phyloP scores from a whole-genome alignment of 2,888 invertebrate species.

The Meiosimyza platycephala region DNA sequence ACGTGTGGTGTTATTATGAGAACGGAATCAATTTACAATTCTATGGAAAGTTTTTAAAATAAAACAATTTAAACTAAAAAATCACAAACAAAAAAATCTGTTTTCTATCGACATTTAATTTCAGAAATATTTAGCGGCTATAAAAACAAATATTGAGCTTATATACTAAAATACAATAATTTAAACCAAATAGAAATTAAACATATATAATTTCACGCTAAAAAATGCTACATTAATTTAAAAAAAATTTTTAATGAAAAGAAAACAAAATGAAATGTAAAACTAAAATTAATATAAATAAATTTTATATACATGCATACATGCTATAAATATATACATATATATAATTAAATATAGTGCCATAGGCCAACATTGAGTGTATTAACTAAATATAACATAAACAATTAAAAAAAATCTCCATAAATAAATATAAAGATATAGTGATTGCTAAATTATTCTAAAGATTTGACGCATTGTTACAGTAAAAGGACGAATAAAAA shows the following conservation, averaged over 20 bases:
- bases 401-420: constrained; percentile 6
- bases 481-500: constrained; percentile 30
- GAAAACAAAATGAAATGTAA: constrained; percentile 22
- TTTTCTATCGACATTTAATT: no score
- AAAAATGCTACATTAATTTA: constrained; percentile 14
- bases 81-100: no score
- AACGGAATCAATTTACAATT: no score
- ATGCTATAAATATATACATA: constrained; percentile 2
- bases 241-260: constrained; percentile 7
- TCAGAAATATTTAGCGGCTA: no score
- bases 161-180: no score
- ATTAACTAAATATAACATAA: constrained; percentile 22
- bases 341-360: constrained; percentile 31
- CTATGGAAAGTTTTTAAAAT: no score
- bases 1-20: no score
- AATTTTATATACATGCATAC: constrained; percentile 18
- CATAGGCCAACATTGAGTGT: constrained; percentile 38
- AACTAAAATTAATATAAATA: constrained; percentile 37
- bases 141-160: no score
- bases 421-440: constrained; percentile 36
- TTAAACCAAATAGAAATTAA: no score
- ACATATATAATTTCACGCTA: no score
- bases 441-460: constrained; percentile 41
- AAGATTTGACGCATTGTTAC: constrained; percentile 39
- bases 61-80: no score